Evolutionary conservation across 2,888 invertebrate genomes (phyloP).

Genomic region (Gisinianus flammeolus): DNA sequence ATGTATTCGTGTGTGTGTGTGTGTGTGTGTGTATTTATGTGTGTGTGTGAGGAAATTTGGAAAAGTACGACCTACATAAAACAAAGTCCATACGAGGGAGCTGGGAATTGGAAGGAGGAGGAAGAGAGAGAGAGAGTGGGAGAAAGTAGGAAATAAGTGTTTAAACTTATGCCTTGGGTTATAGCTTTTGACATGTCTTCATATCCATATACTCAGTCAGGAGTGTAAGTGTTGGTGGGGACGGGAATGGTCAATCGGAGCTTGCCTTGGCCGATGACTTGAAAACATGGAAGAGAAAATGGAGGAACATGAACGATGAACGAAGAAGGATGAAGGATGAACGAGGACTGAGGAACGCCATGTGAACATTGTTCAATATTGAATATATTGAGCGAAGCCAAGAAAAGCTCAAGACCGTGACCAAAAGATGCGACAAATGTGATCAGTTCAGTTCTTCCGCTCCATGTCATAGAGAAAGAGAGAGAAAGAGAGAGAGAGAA

Average conservation of each 20-base stretch:
- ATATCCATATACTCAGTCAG: not conserved
- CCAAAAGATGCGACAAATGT: slow-evolving; percentile 30
- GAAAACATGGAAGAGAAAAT: not conserved
- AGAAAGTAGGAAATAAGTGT: not conserved
- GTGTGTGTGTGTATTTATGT: too few species aligned
- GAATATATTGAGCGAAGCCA: slow-evolving; percentile 16
- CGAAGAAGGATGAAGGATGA: too few species aligned
- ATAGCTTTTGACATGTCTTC: not conserved
- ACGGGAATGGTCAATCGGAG: not conserved
- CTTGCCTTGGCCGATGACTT: not conserved
- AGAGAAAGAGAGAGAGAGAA: not conserved
- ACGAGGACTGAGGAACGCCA: too few species aligned
- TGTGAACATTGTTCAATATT: slow-evolving; percentile 11
- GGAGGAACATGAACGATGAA: too few species aligned
- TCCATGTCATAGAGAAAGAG: not conserved
- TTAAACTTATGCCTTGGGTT: not conserved
- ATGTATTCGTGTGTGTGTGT: too few species aligned
- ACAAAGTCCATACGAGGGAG: too few species aligned
- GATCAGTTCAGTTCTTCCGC: slow-evolving; percentile 20
- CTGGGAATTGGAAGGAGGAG: too few species aligned
- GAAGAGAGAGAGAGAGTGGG: not conserved
- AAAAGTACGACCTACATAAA: too few species aligned
- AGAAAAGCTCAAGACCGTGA: slow-evolving; percentile 3
- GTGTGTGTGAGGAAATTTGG: too few species aligned
- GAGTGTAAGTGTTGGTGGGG: not conserved